phyloP scores from a whole-genome alignment of 1,140 invertebrate genomes.

The Leptopilina clavipes region DNA sequence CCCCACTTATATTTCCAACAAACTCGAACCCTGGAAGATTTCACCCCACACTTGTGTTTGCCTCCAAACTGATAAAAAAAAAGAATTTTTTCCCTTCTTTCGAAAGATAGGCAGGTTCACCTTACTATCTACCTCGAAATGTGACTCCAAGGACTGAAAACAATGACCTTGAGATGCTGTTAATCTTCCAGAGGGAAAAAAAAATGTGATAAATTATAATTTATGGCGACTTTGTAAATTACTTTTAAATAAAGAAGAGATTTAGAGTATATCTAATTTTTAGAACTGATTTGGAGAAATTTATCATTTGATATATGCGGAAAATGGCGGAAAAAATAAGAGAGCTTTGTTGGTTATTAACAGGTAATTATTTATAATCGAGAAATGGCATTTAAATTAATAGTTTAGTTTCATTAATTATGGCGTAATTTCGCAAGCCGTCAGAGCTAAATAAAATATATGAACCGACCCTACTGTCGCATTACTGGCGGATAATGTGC shows the following conservation, averaged over 20 bases:
- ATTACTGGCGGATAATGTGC: slow-evolving; percentile 70
- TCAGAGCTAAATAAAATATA: slow-evolving; percentile 74
- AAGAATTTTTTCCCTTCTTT: slow-evolving; percentile 38
- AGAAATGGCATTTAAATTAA: slow-evolving; percentile 76
- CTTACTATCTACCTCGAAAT: slow-evolving; percentile 44
- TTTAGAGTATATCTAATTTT: too few species aligned
- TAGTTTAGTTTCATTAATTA: slow-evolving; percentile 76
- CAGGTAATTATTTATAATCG: slow-evolving; percentile 75
- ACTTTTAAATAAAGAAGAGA: too few species aligned
- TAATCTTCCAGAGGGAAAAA: background rate
- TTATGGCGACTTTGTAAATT: background rate
- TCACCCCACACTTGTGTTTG: slow-evolving; percentile 47
- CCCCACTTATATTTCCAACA: slow-evolving; percentile 41
- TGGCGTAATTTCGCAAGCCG: slow-evolving; percentile 68
- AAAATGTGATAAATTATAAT: background rate
- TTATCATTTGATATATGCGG: too few species aligned
- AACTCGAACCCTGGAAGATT: slow-evolving; percentile 48
- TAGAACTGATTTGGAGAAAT: too few species aligned
- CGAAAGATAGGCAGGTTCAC: slow-evolving; percentile 54
- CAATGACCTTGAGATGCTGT: slow-evolving; percentile 4
- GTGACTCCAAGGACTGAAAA: slow-evolving; percentile 25
- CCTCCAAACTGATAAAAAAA: slow-evolving; percentile 67
- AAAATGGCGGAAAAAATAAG: too few species aligned
- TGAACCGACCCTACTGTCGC: slow-evolving; percentile 67
- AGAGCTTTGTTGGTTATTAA: slow-evolving; percentile 68